Base-by-base conservation (phyloP, 2,888 invertebrate genomes). In the Leptinotarsa tumamoca region DNA sequence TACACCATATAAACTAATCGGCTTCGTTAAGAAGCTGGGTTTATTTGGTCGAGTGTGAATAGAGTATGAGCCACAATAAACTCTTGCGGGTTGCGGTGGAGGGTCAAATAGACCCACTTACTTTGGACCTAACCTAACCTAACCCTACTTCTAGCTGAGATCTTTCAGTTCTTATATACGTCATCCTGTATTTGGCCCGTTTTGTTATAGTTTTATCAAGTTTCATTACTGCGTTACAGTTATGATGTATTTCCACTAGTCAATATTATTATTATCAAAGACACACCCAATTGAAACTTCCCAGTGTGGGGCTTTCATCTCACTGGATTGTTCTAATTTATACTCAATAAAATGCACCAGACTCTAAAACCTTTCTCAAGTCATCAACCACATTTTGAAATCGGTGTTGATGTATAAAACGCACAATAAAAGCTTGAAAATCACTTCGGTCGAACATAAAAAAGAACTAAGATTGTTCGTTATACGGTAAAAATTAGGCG, bases 401-500 rank as follows among this genome's bases (percentile, higher is more conserved):
- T 17, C 61, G 67, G 21, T 52, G 74, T 71, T 71, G 71, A 75
- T 61, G 68, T 68, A 67, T 71, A 70, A 73, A 70, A 69, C 56
- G 18, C 63, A 63, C 71, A 73, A 71, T 73, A 71, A 76, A 76
- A 73, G 71, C 68, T 67, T 72, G 69, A 71, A 70, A 67, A 68
- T 73, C 68, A 76, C 73, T 68, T 76, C 72, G 70, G 72, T 71
- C 69, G 66, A 69, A 68, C 73, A 63, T 71, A 71, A 72, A 76
- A 73, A 70, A 71, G 63, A 68, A 50, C 33, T 56, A 33, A 54
- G 61, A 58, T 52, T 67, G 33, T 70, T 71, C 67, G 21, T 70
- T 71, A 73, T 63, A 73, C 1, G n/a, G 54, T 27, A 33, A 33
- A 33, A 33, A 69, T 51, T 80, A 78, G 84, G 83, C 84, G 83